These are phyloP conservation scores for Orthosia gracilis DNA, from an alignment of 2,888 invertebrate species.

Conservation along the genomic window DNA sequence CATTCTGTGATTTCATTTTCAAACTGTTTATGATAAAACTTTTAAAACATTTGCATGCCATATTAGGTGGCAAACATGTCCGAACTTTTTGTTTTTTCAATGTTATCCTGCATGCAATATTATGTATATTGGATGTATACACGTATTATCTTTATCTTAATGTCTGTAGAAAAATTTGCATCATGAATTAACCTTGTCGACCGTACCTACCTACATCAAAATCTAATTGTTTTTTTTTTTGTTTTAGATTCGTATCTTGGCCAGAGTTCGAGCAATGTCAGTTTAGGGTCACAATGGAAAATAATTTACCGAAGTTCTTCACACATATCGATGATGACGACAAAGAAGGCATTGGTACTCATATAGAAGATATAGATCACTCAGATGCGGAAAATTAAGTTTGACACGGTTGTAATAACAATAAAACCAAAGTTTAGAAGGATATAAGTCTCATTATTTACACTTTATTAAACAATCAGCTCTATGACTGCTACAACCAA, in stretches of 20 bases:
- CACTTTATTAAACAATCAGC: constrained; percentile 71
- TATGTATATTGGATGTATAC: no score
- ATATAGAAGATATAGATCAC: constrained; percentile 81
- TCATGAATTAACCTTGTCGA: no score
- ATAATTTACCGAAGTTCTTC: constrained; percentile 88
- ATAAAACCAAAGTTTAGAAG: constrained; percentile 74
- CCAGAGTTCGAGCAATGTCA: constrained; percentile 93
- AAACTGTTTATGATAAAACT: no score
- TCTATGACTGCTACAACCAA: constrained; percentile 52
- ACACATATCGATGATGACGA: constrained; percentile 81
- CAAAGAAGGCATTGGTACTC: constrained; percentile 76
- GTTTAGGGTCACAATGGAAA: constrained; percentile 93
- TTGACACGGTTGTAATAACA: constrained; percentile 47
- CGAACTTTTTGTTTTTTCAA: no score
- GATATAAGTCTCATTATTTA: constrained; percentile 77
- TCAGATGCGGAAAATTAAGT: constrained; percentile 77
- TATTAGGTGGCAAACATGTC: no score
- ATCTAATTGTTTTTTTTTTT: constrained; percentile 2
- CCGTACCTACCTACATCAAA: background rate
- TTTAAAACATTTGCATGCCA: no score
- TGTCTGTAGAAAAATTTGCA: no score
- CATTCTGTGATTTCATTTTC: no score
- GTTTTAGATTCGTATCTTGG: constrained; percentile 91
- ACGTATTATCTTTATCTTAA: no score
- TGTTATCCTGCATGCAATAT: no score